Evolutionary conservation across 1,140 invertebrate species (phyloP).

Genomic region (Temnothorax nylanderi): DNA sequence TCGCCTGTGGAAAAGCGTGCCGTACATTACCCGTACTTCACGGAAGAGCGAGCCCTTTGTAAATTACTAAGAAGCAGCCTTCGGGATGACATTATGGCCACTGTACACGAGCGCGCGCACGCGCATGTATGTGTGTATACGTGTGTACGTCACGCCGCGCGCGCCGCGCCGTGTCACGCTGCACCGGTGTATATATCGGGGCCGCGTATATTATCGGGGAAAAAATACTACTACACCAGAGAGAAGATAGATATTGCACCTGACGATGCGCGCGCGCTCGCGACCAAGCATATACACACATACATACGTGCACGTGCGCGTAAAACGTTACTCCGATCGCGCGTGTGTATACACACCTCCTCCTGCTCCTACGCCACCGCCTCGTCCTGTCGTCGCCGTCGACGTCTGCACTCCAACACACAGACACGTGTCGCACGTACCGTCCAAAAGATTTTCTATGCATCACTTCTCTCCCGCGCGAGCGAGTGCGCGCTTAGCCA

Average conservation of each 20-base stretch:
- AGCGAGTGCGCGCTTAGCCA: conserved; percentile 16
- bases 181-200: conserved; percentile 2
- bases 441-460: conserved; percentile 68
- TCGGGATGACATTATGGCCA: conserved; percentile 81
- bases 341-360: conserved; percentile 1
- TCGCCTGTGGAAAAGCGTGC: conserved; percentile 79
- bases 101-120: conserved; percentile 25
- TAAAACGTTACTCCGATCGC: neutral
- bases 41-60: conserved; percentile 82
- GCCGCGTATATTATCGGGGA: conserved; percentile 22
- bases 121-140: neutral
- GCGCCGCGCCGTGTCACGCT: neutral
- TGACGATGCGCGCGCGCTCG: conserved; percentile 51
- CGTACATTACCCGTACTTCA: conserved; percentile 77
- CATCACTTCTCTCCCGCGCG: conserved; percentile 72
- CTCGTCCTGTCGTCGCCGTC: neutral
- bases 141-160: neutral
- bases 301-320: too few relatives aligned
- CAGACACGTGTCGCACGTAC: conserved; percentile 65
- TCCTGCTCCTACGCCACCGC: conserved; percentile 8
- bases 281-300: neutral
- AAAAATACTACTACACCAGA: neutral
- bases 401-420: conserved; percentile 57
- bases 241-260: conserved; percentile 67
- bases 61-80: conserved; percentile 80